These are phyloP conservation scores for Drosophila elegans DNA, from an alignment of 1,140 invertebrate genomes.

Conservation along the genomic window DNA sequence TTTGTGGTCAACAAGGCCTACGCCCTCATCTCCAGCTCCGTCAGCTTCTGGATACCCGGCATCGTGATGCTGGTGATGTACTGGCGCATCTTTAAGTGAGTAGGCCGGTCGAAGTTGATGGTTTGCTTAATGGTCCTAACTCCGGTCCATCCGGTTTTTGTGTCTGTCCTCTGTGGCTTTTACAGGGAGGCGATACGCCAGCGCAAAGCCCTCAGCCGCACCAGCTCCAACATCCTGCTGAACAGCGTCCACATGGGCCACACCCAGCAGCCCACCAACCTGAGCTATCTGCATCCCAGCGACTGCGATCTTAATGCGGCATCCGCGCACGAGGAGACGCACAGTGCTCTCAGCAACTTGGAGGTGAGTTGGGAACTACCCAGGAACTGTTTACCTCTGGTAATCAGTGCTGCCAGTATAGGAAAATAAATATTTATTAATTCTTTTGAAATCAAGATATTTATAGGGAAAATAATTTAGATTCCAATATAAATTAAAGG, in stretches of 20 bases:
- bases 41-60: slow-evolving; percentile 98
- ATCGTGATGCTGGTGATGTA: slow-evolving; percentile 97
- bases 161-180: slow-evolving; percentile 10
- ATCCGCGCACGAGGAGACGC: slow-evolving; percentile 85
- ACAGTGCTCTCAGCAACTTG: slow-evolving; percentile 86
- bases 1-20: slow-evolving; percentile 96
- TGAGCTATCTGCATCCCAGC: slow-evolving; percentile 87
- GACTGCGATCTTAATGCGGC: slow-evolving; percentile 86
- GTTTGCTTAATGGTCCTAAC: slow-evolving; percentile 21
- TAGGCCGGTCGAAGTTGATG: slow-evolving; percentile 7
- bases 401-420: background rate
- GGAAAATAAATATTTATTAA: background rate
- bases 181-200: slow-evolving; percentile 94
- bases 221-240: slow-evolving; percentile 92
- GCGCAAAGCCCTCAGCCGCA: slow-evolving; percentile 92
- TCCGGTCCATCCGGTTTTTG: too few relatives aligned
- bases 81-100: slow-evolving; percentile 93
- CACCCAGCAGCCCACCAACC: slow-evolving; percentile 88
- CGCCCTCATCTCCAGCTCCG: slow-evolving; percentile 94
- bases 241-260: slow-evolving; percentile 93
- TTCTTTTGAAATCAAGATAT: too few relatives aligned
- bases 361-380: slow-evolving; percentile 64
- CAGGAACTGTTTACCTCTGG: background rate
- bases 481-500: too few relatives aligned
- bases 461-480: too few relatives aligned